phyloP scores from a whole-genome alignment of 2,113 vertebrate genomes.

The Laticauda colubrina region DNA sequence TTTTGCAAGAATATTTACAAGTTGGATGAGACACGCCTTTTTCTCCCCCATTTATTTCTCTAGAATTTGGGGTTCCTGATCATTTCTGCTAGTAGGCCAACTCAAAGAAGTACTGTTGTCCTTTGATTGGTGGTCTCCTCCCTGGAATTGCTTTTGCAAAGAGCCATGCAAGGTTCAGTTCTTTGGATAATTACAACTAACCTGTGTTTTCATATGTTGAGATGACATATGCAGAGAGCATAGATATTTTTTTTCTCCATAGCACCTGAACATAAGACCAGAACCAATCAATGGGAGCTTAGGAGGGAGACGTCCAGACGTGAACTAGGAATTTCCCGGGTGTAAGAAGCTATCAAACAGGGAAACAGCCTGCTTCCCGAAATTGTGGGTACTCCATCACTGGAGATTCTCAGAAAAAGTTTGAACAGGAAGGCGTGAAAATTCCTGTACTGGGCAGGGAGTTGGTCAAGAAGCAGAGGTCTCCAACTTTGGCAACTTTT shows the following conservation, averaged over 20 bases:
- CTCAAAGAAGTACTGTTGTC: background rate
- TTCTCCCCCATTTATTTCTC: background rate
- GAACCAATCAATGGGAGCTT: background rate
- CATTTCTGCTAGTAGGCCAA: background rate
- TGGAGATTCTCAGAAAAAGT: background rate
- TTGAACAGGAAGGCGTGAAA: background rate
- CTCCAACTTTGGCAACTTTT: no score
- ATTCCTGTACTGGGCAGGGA: background rate
- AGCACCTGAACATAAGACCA: background rate
- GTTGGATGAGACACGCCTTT: background rate
- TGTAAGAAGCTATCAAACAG: background rate
- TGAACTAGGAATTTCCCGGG: background rate
- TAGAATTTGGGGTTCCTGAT: background rate
- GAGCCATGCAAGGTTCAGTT: background rate
- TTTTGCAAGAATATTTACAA: background rate
- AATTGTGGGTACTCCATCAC: background rate
- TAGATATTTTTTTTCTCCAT: background rate
- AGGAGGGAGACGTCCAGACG: background rate
- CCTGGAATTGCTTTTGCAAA: background rate
- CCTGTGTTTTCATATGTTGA: background rate
- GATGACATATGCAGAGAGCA: background rate
- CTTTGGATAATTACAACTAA: background rate
- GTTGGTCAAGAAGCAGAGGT: no score
- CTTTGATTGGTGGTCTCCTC: background rate
- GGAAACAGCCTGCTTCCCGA: background rate